Conservation (phyloP, 2,888 invertebrate genomes). For the Monopis laevigella region DNA sequence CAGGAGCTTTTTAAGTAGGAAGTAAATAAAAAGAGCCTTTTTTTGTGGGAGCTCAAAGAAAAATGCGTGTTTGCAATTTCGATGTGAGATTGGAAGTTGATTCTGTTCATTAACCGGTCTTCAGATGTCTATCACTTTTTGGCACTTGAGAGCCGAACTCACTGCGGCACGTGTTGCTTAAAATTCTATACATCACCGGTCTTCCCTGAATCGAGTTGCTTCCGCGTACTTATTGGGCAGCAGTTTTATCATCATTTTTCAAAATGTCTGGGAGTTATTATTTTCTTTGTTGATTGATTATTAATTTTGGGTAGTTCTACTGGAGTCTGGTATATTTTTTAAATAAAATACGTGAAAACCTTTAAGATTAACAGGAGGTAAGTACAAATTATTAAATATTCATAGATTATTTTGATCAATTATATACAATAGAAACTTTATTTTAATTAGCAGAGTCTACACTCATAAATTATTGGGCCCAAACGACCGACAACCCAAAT, state of each 20-base stretch:
- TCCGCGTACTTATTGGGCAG: constrained; percentile 20
- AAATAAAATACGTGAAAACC: no score
- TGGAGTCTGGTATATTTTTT: no score
- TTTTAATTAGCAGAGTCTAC: no score
- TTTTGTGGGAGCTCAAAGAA: neutral
- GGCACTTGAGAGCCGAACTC: constrained; percentile 17
- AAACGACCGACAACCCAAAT: no score
- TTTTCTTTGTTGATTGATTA: no score
- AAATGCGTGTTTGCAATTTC: constrained; percentile 6
- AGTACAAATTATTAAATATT: no score
- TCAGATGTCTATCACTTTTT: constrained; percentile 33
- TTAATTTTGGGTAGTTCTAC: no score
- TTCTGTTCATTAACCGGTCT: constrained; percentile 30
- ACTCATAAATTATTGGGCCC: no score
- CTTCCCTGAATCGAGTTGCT: constrained; percentile 19
- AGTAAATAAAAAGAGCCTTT: neutral
- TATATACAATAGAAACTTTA: no score
- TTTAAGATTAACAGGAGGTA: no score
- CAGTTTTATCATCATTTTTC: neutral
- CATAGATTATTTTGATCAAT: no score
- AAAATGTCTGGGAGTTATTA: no score
- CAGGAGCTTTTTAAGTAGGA: constrained; percentile 10
- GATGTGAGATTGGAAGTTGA: constrained; percentile 1
- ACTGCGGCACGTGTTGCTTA: constrained; percentile 22
- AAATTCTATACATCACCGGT: constrained; percentile 24